Conservation (phyloP, 2,888 invertebrate species). For the Drosophila acutilabella region DNA sequence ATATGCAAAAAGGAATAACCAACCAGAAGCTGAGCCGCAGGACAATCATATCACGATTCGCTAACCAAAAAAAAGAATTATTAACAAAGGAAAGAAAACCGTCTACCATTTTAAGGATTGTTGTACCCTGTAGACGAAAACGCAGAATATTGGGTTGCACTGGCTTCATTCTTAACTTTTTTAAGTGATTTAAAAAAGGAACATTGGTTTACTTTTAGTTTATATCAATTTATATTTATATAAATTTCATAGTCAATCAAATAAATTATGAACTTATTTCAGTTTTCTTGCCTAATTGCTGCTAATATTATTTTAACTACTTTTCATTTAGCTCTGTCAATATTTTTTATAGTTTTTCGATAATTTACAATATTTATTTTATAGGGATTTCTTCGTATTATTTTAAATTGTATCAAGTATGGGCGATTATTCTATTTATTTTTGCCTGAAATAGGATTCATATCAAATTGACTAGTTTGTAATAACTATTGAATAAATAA, state of each 20-base stretch:
- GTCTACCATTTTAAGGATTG: conserved; percentile 25
- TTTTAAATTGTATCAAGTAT: too few species aligned
- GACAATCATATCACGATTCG: conserved; percentile 50
- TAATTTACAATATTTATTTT: too few species aligned
- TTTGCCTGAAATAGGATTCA: too few species aligned
- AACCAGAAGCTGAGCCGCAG: conserved; percentile 50
- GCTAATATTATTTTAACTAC: too few species aligned
- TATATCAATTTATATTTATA: not conserved
- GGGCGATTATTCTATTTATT: too few species aligned
- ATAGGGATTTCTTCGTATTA: too few species aligned
- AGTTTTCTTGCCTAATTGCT: not conserved
- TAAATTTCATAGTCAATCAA: not conserved
- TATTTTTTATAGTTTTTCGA: too few species aligned
- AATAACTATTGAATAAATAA: too few species aligned
- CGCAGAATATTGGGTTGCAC: not conserved
- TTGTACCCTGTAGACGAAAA: conserved; percentile 29
- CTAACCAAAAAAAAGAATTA: not conserved
- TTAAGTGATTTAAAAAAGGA: too few species aligned
- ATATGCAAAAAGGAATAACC: conserved; percentile 56
- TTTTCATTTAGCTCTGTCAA: too few species aligned
- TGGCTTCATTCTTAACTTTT: too few species aligned
- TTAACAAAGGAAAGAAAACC: conserved; percentile 25
- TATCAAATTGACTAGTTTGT: too few species aligned
- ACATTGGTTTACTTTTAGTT: not conserved
- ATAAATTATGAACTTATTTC: conserved; percentile 50